These are phyloP conservation scores for Ormyrus pomaceus DNA, from an alignment of 2,888 invertebrate species.

Conservation along the genomic window DNA sequence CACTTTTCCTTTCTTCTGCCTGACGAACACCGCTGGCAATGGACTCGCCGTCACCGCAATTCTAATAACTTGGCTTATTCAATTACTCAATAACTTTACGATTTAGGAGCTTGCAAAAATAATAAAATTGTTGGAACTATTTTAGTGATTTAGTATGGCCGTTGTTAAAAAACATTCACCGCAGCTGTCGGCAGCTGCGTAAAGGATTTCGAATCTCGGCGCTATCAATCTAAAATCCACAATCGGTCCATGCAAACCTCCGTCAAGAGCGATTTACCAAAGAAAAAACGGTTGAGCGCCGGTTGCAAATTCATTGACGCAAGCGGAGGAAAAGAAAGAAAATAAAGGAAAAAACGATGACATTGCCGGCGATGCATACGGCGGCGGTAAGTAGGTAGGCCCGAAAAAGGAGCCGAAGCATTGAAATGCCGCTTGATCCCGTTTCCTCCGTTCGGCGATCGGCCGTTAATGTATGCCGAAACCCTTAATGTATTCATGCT, in stretches of 20 bases:
- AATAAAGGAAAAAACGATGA: constrained; percentile 14
- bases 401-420: constrained; percentile 13
- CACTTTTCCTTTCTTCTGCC: constrained; percentile 48
- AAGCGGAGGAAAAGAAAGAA: neutral
- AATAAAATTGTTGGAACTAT: no score
- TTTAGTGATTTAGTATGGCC: no score
- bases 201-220: constrained; percentile 11
- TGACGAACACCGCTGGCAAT: no score
- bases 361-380: neutral
- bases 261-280: neutral
- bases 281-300: constrained; percentile 26
- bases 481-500: constrained; percentile 60
- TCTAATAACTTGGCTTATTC: no score
- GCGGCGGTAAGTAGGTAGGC: neutral
- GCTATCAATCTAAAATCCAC: constrained; percentile 33
- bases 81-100: no score
- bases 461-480: constrained; percentile 67
- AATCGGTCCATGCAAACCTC: neutral
- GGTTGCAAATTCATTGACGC: constrained; percentile 11
- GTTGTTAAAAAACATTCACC: no score
- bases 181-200: neutral
- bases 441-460: constrained; percentile 55
- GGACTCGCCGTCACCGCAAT: no score
- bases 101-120: no score
- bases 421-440: constrained; percentile 59